Percentiles rank a stretch among this genome's conserved stretches.
These are phyloP conservation scores for Synergus umbraculus DNA, from an alignment of 2,888 invertebrate genomes.

Conservation along the genomic window DNA sequence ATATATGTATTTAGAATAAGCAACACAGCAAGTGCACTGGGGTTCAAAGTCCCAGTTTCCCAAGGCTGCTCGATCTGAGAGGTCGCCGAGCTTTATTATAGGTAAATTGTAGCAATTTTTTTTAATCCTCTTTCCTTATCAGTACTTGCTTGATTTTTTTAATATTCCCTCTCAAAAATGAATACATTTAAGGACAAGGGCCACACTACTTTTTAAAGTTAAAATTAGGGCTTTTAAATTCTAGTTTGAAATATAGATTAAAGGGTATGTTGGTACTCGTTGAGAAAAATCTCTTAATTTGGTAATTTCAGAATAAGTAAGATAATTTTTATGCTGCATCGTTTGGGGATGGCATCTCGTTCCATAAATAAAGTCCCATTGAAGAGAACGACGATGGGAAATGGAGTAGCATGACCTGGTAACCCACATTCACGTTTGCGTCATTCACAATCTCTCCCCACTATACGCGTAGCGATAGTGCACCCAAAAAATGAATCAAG, in stretches of 20 bases:
- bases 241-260: not conserved
- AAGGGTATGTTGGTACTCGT: not conserved
- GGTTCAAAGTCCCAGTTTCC: slow-evolving; percentile 76
- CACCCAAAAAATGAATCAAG: slow-evolving; percentile 28
- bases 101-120: slow-evolving; percentile 36
- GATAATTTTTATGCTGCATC: slow-evolving; percentile 17
- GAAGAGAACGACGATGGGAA: slow-evolving; percentile 68
- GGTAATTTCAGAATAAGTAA: not conserved
- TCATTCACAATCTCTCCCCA: slow-evolving; percentile 75
- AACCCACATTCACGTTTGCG: slow-evolving; percentile 75
- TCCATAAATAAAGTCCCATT: slow-evolving; percentile 75
- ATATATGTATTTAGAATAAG: slow-evolving; percentile 62
- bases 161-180: not conserved
- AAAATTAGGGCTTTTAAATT: not conserved
- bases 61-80: slow-evolving; percentile 73
- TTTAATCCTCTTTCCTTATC: not conserved
- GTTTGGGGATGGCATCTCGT: slow-evolving; percentile 56
- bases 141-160: not conserved
- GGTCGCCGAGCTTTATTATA: slow-evolving; percentile 66
- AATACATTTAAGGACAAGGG: not conserved
- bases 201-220: not conserved
- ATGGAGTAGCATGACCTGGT: slow-evolving; percentile 73
- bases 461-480: slow-evolving; percentile 43
- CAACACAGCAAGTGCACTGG: slow-evolving; percentile 70
- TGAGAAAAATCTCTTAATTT: not conserved